Conservation (phyloP, 2,797 vertebrate genomes). For the Picus viridis region DNA sequence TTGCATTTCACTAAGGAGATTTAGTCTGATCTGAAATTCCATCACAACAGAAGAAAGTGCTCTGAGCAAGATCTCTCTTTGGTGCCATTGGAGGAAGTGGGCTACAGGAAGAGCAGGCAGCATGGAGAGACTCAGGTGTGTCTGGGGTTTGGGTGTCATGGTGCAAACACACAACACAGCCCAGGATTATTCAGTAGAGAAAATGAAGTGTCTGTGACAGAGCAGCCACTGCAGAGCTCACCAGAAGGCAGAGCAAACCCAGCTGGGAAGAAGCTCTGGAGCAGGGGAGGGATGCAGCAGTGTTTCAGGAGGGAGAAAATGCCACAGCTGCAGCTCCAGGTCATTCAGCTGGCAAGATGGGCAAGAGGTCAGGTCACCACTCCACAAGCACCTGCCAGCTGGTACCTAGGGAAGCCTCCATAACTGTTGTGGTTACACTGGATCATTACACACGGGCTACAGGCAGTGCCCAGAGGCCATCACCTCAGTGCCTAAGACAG, state of each 20-base stretch:
- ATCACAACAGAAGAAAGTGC: background rate
- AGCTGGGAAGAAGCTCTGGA: background rate
- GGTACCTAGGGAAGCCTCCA: fast-evolving
- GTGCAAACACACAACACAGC: background rate
- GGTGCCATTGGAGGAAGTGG: background rate
- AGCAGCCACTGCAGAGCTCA: background rate
- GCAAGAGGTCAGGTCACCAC: background rate
- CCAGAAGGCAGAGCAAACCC: background rate
- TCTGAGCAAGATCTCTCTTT: background rate
- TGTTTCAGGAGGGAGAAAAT: background rate
- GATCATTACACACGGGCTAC: background rate
- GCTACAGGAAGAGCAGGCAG: background rate
- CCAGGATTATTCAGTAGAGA: background rate
- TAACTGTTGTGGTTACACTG: background rate
- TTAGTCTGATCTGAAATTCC: background rate
- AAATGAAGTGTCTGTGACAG: background rate
- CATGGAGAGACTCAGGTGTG: background rate
- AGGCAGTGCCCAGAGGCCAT: background rate
- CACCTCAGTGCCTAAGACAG: background rate
- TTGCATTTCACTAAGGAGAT: background rate
- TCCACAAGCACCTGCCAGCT: background rate
- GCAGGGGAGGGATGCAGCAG: background rate
- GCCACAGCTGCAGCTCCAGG: background rate
- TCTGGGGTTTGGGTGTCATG: background rate
- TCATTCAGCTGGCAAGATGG: background rate